These are phyloP conservation scores for Trachelipus rathkii DNA, from an alignment of 1,140 invertebrate species.

Conservation along the genomic window DNA sequence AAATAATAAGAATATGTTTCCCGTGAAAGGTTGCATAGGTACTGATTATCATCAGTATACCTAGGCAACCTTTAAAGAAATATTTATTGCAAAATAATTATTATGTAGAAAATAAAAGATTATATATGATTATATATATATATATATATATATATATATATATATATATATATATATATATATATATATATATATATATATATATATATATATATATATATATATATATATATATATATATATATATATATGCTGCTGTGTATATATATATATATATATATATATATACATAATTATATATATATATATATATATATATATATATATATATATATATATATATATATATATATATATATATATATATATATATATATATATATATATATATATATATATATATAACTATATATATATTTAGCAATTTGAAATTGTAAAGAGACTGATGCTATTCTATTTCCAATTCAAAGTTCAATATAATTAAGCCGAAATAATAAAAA, in stretches of 20 bases:
- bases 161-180: conserved; percentile 11
- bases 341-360: conserved; percentile 3
- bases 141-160: background rate
- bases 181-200: conserved; percentile 9
- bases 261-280: no score
- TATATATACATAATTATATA: background rate
- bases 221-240: conserved; percentile 11
- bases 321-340: conserved; percentile 3
- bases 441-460: no score
- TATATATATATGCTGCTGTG: background rate
- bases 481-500: no score
- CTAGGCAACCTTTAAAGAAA: no score
- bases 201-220: conserved; percentile 13
- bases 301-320: conserved; percentile 6
- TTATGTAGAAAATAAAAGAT: no score
- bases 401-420: background rate
- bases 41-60: no score
- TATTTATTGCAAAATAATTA: no score
- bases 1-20: no score
- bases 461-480: no score
- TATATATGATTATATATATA: background rate
- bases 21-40: no score
- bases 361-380: conserved; percentile 3
- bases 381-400: conserved; percentile 3
- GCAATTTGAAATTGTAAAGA: conserved; percentile 2